Conservation (phyloP, 2,888 invertebrate species). For the Stenodema calcarata region DNA sequence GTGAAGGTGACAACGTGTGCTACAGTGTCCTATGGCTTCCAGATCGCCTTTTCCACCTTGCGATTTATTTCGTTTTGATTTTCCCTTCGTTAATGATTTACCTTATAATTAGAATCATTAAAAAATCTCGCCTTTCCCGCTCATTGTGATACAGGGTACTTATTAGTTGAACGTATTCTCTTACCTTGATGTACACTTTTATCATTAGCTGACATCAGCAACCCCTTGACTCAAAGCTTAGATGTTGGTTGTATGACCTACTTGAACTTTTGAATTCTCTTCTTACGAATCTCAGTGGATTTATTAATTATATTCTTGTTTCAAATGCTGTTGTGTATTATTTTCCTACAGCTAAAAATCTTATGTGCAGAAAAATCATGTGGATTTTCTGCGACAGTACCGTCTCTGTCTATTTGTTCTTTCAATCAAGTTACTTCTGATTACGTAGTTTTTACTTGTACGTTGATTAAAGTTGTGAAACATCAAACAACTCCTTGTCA, state of each 20-base stretch:
- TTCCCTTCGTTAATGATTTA: background rate
- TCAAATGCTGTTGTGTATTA: no score
- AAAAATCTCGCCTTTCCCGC: background rate
- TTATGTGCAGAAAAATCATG: no score
- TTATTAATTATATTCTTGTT: no score
- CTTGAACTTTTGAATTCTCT: no score
- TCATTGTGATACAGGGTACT: conserved; percentile 13
- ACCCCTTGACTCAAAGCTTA: background rate
- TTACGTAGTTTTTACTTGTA: no score
- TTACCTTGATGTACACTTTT: background rate
- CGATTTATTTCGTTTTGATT: conserved; percentile 63
- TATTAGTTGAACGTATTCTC: background rate
- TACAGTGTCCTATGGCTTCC: conserved; percentile 84
- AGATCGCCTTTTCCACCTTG: conserved; percentile 71
- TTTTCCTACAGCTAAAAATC: no score
- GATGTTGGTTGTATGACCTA: background rate
- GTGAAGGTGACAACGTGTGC: conserved; percentile 65
- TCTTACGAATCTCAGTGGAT: no score
- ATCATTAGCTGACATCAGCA: background rate
- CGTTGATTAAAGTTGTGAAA: no score
- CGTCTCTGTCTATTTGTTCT: no score
- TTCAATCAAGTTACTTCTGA: no score
- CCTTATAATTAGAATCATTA: background rate
- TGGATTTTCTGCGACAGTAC: no score
- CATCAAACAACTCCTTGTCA: no score